A percentile compares a stretch with the other conserved stretches of the same genome.
These are phyloP conservation scores for Crenuchus spilurus DNA, from an alignment of 2,797 vertebrate species.

Conservation along the genomic window DNA sequence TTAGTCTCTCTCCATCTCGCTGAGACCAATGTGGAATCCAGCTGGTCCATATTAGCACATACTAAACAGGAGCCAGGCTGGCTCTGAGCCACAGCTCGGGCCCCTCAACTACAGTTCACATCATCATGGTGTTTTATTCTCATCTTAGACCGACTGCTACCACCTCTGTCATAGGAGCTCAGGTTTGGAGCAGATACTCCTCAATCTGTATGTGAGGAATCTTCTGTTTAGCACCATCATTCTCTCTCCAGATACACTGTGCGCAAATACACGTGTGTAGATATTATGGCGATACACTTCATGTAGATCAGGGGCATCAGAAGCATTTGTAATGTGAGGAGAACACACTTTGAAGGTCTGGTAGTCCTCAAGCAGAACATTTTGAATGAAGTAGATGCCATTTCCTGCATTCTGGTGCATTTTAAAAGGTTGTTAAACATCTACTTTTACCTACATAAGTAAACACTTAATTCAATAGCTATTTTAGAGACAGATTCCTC, in stretches of 20 bases:
- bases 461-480: no score
- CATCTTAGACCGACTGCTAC: not conserved
- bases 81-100: constrained; percentile 48
- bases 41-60: constrained; percentile 81
- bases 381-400: no score
- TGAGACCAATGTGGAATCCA: constrained; percentile 68
- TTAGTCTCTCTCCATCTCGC: constrained; percentile 58
- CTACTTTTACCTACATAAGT: no score
- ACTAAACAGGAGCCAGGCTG: constrained; percentile 53
- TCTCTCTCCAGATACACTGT: constrained; percentile 49
- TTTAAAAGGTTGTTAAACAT: no score
- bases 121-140: constrained; percentile 38
- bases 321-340: no score
- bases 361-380: no score
- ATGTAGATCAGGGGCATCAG: no score
- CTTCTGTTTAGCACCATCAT: constrained; percentile 3
- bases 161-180: not conserved
- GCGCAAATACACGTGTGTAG: no score
- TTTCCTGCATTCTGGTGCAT: no score
- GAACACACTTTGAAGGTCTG: no score
- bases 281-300: no score
- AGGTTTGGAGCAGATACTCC: not conserved
- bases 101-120: constrained; percentile 46
- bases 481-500: no score
- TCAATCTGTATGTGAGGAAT: not conserved